Evolutionary conservation across 2,888 invertebrate species (phyloP), one percentile per base, ranked within the genome.

Genomic region (Heteropelma amictum): DNA sequence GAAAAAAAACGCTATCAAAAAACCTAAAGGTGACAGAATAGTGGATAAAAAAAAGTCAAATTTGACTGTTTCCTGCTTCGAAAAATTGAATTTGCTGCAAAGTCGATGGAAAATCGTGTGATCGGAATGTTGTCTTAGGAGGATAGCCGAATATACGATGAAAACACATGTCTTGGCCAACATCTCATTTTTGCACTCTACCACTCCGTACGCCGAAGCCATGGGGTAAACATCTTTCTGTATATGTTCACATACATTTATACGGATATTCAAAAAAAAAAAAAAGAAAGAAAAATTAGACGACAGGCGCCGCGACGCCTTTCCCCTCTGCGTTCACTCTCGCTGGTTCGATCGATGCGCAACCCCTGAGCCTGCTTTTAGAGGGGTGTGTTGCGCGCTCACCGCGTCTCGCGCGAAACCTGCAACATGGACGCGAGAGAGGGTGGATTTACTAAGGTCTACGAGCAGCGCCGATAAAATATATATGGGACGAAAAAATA

Each of bases 331-430:
- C 60, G 74, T 75, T 76, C 65, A 64, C 77, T 68, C 80, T 71
- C 54, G 54, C 75, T 40, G 68, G 45, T 72, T 79, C 84, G 84
- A 85, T 85, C 85, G 85, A 85, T 85, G 84, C 81, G 81, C 83
- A 81, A 81, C 75, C 71, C 71, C 71, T 58, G 69, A 61, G 68
- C 54, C 64, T 42, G 70, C 38, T 70, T 70, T 54, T 42, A 6
- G 28, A 21, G 54, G 61, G 60, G 68, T 51, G 83, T 80, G 82
- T 80, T 83, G 83, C 82, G 84, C 86, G 86, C 84, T 83, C 84
- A 85, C 80, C 85, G 81, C 82, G 75, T 58, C 64, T 58, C 45
- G 54, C 67, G 70, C 67, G 12, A 74, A 74, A 71, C 67, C 56
- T 71, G 75, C 75, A 75, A 75, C 75, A 75, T 75, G 75, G 75